Percentiles rank a stretch among this genome's conserved stretches.
Conservation (phyloP, 1,140 invertebrate genomes). For the Parasteatoda tepidariorum region DNA sequence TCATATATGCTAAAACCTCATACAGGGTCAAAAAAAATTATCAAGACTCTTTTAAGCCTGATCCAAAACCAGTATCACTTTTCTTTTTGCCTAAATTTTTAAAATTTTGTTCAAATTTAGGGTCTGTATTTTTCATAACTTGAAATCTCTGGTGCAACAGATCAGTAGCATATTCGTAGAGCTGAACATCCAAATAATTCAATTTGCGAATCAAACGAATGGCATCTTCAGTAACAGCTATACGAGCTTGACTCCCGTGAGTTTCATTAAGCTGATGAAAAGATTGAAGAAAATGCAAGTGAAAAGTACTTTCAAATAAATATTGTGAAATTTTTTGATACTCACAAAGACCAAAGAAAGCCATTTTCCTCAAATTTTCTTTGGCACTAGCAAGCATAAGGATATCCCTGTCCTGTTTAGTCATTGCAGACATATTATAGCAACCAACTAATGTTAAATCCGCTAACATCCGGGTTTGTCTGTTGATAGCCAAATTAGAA, state of each 20-base stretch:
- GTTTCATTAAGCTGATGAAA: conserved; percentile 93
- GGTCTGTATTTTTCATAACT: conserved; percentile 28
- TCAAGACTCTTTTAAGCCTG: conserved; percentile 48
- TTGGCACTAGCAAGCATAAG: conserved; percentile 94
- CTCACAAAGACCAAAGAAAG: conserved; percentile 97
- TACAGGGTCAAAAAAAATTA: not conserved
- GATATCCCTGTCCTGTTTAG: conserved; percentile 74
- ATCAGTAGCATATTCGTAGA: conserved; percentile 88
- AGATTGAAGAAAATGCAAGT: conserved; percentile 86
- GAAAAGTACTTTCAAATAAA: conserved; percentile 96
- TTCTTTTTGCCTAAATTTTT: conserved; percentile 48
- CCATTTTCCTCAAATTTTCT: conserved; percentile 91
- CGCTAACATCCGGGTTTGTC: conserved; percentile 97
- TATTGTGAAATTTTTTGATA: conserved; percentile 94
- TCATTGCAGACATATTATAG: conserved; percentile 89
- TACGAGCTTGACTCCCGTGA: conserved; percentile 81
- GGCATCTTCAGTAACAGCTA: conserved; percentile 79
- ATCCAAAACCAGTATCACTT: conserved; percentile 10
- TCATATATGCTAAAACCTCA: not conserved
- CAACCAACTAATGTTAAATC: conserved; percentile 95
- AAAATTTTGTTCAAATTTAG: conserved; percentile 33
- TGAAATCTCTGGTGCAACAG: conserved; percentile 42
- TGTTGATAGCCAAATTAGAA: conserved; percentile 93
- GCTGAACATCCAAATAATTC: conserved; percentile 90
- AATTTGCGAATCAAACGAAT: conserved; percentile 80